These are phyloP conservation scores for Acipenser transmontanus DNA, from an alignment of 2,797 vertebrate species.

Conservation along the genomic window DNA sequence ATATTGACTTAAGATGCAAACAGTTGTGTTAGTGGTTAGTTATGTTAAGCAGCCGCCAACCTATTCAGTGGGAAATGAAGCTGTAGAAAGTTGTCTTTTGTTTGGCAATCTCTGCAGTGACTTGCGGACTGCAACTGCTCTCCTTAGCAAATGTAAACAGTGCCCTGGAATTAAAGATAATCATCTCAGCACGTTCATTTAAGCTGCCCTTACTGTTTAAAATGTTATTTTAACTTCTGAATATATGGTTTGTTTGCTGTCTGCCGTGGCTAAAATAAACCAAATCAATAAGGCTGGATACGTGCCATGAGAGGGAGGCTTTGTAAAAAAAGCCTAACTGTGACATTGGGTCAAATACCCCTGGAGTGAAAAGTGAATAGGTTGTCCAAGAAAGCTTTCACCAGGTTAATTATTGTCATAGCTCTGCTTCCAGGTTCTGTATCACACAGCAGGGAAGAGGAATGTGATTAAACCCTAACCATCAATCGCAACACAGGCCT, in stretches of 20 bases:
- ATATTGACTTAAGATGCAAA: conserved; percentile 15
- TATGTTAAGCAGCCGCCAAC: not conserved
- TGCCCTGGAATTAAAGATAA: not conserved
- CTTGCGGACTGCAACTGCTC: conserved; percentile 12
- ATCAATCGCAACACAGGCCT: too few species aligned
- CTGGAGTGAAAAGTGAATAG: too few species aligned
- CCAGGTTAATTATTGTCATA: too few species aligned
- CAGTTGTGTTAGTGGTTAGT: conserved; percentile 13
- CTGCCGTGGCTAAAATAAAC: not conserved
- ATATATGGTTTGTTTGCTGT: not conserved
- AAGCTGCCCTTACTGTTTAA: not conserved
- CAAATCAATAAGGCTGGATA: too few species aligned
- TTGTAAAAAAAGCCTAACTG: too few species aligned
- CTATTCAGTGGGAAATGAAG: not conserved
- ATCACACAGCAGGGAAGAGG: too few species aligned
- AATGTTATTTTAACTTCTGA: not conserved
- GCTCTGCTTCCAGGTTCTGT: too few species aligned
- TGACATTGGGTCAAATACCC: too few species aligned
- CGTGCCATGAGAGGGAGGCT: too few species aligned
- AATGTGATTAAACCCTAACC: too few species aligned
- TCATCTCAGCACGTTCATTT: conserved; percentile 9
- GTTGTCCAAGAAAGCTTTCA: too few species aligned
- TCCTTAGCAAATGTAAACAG: not conserved
- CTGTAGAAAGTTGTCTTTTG: not conserved
- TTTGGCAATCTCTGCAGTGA: not conserved